Percentiles rank a stretch among this genome's conserved stretches.
Evolutionary conservation across 2,113 vertebrate genomes (phyloP).

Genomic region (Pseudonaja textilis): DNA sequence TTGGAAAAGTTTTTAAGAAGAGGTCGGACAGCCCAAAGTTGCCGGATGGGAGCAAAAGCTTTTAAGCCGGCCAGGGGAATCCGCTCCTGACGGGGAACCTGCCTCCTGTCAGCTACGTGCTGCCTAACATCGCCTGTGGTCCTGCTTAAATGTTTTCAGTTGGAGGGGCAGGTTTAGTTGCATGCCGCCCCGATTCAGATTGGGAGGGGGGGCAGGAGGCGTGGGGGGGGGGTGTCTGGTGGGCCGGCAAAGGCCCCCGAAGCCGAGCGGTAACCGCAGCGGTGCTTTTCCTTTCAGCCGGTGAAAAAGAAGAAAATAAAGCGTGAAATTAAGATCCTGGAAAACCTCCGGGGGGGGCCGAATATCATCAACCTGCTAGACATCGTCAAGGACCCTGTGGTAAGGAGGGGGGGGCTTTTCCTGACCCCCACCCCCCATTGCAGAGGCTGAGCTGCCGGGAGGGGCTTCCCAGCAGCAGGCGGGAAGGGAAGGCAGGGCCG

Average conservation of each 20-base stretch:
- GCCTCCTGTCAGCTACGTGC: too few species aligned
- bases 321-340: constrained; percentile 86
- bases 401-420: constrained; percentile 39
- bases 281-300: constrained; percentile 60
- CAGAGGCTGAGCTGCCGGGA: background rate
- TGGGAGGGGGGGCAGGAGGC: background rate
- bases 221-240: accelerated
- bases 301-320: constrained; percentile 92
- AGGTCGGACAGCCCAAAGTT: too few species aligned
- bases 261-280: accelerated
- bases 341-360: constrained; percentile 83
- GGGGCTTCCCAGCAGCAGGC: too few species aligned
- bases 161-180: background rate
- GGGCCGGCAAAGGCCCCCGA: accelerated
- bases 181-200: background rate
- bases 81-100: too few species aligned
- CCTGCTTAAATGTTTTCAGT: background rate
- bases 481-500: too few species aligned
- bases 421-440: background rate
- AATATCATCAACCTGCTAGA: constrained; percentile 86
- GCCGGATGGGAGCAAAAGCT: background rate
- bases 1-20: background rate
- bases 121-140: too few species aligned
- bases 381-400: constrained; percentile 87
- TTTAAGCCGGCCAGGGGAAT: background rate